Percentiles rank a stretch among this genome's conserved stretches.
Evolutionary conservation across 2,888 invertebrate genomes (phyloP).

Genomic region (Sphaerophoria taeniata): DNA sequence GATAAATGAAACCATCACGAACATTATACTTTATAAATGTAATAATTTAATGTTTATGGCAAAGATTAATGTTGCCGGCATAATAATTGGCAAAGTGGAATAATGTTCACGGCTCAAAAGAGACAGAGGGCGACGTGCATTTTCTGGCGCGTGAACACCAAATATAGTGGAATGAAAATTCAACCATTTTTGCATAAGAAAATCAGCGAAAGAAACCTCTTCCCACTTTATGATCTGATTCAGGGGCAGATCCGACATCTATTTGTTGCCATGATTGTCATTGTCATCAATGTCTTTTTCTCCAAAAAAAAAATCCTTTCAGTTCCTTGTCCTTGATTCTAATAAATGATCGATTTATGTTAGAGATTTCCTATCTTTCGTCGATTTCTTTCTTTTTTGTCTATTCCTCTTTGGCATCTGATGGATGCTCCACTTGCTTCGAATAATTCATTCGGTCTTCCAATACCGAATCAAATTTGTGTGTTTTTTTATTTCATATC

Average conservation of each 20-base stretch:
- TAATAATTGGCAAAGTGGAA: conserved; percentile 75
- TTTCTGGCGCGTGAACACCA: not conserved
- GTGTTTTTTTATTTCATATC: conserved; percentile 5
- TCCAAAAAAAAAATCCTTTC: not conserved
- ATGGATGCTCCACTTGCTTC: conserved; percentile 21
- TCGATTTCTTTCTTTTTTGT: too few relatives aligned
- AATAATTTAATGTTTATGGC: conserved; percentile 77
- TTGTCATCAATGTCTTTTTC: conserved; percentile 15
- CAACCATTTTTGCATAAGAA: not conserved
- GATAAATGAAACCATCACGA: conserved; percentile 77
- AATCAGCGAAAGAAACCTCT: too few relatives aligned
- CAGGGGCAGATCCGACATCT: not conserved
- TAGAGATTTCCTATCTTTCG: conserved; percentile 21
- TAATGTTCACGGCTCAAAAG: conserved; percentile 64
- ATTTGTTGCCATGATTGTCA: conserved; percentile 8
- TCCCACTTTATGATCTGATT: not conserved
- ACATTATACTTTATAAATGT: conserved; percentile 77
- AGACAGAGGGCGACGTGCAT: conserved; percentile 9
- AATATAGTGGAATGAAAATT: not conserved
- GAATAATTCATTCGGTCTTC: conserved; percentile 41
- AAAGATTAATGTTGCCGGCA: conserved; percentile 76
- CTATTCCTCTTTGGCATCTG: conserved; percentile 3
- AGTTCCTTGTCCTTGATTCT: conserved; percentile 40
- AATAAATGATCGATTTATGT: conserved; percentile 72
- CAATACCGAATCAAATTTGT: conserved; percentile 34